Evolutionary conservation across 2,888 invertebrate species (phyloP).

Genomic region (Yponomeuta evonymella): DNA sequence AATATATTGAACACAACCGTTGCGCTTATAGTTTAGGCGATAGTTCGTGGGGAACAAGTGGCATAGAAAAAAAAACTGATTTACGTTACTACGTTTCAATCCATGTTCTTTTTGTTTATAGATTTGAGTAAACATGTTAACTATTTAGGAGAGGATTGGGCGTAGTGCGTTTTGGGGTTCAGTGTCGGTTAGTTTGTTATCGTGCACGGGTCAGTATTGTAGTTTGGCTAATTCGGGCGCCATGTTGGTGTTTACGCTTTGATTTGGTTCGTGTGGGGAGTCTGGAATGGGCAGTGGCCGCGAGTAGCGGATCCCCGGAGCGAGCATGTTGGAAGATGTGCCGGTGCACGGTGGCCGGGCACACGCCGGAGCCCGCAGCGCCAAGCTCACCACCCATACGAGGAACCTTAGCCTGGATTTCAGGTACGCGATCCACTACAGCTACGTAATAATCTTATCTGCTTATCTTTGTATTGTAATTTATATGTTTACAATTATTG

Average conservation of each 20-base stretch:
- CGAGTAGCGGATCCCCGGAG: constrained; percentile 36
- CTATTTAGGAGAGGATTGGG: background rate
- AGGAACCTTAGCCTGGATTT: constrained; percentile 93
- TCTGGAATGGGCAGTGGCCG: constrained; percentile 34
- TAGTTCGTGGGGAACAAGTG: constrained; percentile 1
- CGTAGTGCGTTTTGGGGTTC: background rate
- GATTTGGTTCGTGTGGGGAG: constrained; percentile 41
- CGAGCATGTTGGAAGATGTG: constrained; percentile 75
- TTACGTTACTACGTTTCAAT: constrained; percentile 10
- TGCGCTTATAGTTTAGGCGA: background rate
- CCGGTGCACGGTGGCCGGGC: constrained; percentile 68
- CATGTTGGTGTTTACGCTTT: constrained; percentile 72
- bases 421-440: constrained; percentile 74
- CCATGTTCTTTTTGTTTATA: constrained; percentile 7
- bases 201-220: background rate
- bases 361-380: constrained; percentile 43
- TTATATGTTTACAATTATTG: background rate
- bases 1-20: background rate
- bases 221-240: constrained; percentile 34
- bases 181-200: background rate
- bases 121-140: background rate
- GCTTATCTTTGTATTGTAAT: background rate
- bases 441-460: background rate
- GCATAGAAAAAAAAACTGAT: constrained; percentile 1
- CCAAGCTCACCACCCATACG: constrained; percentile 79